Base-by-base conservation (phyloP, 1,140 invertebrate genomes). In the Tigriopus japonicus region DNA sequence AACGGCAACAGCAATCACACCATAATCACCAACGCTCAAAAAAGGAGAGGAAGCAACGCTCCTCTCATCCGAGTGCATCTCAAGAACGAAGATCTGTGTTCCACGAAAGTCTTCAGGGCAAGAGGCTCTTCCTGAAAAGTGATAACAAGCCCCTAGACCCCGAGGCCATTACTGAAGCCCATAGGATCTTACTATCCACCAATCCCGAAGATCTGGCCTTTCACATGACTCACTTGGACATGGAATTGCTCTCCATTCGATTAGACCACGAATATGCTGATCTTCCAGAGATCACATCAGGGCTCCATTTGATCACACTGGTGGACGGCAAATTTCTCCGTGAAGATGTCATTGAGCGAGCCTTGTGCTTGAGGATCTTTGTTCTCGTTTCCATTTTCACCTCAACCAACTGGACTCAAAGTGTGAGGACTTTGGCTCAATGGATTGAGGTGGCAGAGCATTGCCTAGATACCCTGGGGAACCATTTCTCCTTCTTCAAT, bases 241-340 rank as follows among this genome's bases (percentile, higher is more conserved):
- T 54, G 52, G 52, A 54, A 15, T 28, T 54, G 19, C 52, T 54
- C 14, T 54, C 52, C 6, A 54, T 54, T 21, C 14, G 19, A 6
- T 28, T 54, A 6, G 35, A 54, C 35, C 52, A 28, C n/a, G 52
- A 54, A 28, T 54, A 54, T 28, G 52, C 19, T 28, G 28, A 35
- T 9, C 52, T 54, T 3, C 52, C 52, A 15, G 52, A 28, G 14
- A 54, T 54, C 14, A 54, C 21, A 28, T 54, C 52, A 3, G 52
- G 52, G n/a, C 52, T 54, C 3, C 52, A 54, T 28, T 28, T 54
- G 19, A 21, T 54, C 14, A 54, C 52, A 23, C 52, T 54, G 5
- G 52, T 54, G 52, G 52, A 54, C 7, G 52, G 52, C n/a, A 54
- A 54, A 28, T 28, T 23, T 7, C 52, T 54, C n/a, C 52, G 52